These are phyloP conservation scores for Ceratina japonica DNA, from an alignment of 1,140 invertebrate genomes.

Conservation along the genomic window DNA sequence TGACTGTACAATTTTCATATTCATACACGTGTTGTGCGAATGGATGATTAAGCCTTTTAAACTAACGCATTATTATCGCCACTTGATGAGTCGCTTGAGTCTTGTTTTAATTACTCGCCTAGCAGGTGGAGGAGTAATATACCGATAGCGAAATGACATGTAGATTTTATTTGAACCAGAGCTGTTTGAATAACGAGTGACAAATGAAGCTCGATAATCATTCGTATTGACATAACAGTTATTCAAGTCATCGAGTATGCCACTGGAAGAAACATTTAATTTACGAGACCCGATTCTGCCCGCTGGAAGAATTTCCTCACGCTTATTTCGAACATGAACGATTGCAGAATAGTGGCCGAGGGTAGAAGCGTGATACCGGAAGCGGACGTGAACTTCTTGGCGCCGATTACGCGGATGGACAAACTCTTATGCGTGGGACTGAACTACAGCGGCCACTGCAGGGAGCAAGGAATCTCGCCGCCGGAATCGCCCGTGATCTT, in stretches of 20 bases:
- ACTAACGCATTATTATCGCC: neutral
- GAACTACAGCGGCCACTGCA: slow-evolving; percentile 89
- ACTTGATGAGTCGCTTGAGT: neutral
- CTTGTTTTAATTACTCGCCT: neutral
- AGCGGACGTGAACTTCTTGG: slow-evolving; percentile 81
- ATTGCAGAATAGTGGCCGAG: slow-evolving; percentile 80
- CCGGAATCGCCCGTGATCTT: slow-evolving; percentile 89
- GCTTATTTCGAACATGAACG: neutral
- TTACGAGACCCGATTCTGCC: no score
- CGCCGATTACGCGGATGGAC: slow-evolving; percentile 86
- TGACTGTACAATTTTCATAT: neutral
- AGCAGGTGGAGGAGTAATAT: neutral
- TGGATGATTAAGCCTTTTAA: neutral
- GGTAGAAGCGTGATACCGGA: slow-evolving; percentile 79
- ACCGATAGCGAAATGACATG: neutral
- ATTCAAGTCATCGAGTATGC: neutral
- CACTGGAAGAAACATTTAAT: no score
- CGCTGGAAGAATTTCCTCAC: no score
- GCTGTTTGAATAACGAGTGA: neutral
- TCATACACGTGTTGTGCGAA: neutral
- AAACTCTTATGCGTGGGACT: slow-evolving; percentile 90
- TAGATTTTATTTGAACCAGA: neutral
- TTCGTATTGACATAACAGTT: no score
- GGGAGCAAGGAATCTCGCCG: slow-evolving; percentile 86
- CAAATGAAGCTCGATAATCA: neutral